Conservation (phyloP, 2,797 vertebrate genomes). For the Psittacula echo region DNA sequence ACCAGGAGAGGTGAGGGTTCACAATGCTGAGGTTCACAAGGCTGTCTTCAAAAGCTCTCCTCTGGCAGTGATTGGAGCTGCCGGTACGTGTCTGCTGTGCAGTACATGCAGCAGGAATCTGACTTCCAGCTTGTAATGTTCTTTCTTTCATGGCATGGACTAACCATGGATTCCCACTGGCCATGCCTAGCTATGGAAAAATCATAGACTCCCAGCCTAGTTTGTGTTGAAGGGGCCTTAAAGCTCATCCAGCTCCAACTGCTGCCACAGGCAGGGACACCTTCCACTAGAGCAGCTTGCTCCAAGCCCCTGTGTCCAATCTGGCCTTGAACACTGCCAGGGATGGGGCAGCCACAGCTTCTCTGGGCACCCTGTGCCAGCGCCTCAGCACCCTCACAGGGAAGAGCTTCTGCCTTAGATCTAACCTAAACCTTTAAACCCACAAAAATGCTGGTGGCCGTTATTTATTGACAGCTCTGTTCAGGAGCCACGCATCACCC, state of each 20-base stretch:
- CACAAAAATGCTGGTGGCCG: background rate
- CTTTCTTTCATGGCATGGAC: background rate
- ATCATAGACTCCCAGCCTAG: background rate
- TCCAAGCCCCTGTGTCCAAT: too few species aligned
- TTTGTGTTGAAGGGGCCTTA: background rate
- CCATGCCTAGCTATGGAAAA: background rate
- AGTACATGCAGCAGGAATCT: background rate
- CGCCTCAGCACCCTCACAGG: background rate
- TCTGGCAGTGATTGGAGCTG: background rate
- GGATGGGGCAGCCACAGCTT: too few species aligned
- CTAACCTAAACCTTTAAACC: background rate
- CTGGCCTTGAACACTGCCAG: too few species aligned
- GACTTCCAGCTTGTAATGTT: background rate
- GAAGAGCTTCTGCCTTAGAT: background rate
- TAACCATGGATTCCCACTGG: background rate
- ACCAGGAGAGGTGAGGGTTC: background rate
- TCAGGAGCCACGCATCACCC: background rate
- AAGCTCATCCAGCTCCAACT: background rate
- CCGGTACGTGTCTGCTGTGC: background rate
- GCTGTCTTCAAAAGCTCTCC: background rate
- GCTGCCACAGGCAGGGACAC: background rate
- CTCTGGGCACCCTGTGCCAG: too few species aligned
- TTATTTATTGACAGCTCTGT: background rate
- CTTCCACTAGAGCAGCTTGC: too few species aligned
- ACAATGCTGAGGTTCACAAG: background rate